Evolutionary conservation across 2,888 invertebrate species (phyloP), one percentile per base, ranked within the genome.

Genomic region (Drosophila formosana): DNA sequence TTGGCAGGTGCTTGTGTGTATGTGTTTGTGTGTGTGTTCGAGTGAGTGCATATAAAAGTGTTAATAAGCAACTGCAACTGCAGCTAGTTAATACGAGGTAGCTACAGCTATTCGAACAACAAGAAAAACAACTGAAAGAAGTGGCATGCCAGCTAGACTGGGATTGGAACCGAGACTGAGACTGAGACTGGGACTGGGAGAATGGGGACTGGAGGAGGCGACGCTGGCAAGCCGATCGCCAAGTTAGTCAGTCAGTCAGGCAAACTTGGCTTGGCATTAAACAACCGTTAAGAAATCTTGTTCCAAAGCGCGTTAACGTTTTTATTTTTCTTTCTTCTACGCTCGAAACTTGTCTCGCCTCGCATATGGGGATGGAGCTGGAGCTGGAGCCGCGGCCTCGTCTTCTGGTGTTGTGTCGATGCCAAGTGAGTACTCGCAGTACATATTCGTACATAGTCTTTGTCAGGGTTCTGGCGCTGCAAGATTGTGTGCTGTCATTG

Each of bases 241-340:
- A 77, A 77, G 73, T 80, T 73, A 79, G 80, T 80, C 78, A 80
- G 66, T 76, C 76, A 78, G 78, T 68, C 80, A 84, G 76, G 69
- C 66, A 81, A 76, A 78, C 81, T 75, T 73, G 81, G 75, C 67
- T 88, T 86, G 75, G 75, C 78, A 84, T 82, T 77, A 87, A 88
- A 90, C 73, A 81, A 89, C 89, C 89, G 90, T 90, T 90, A 90
- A 88, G 83, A 89, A 89, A 89, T 87, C 87, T 87, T 70, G 87
- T 87, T 87, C 85, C 69, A 67, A 80, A 80, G 82, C 74, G 81
- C 82, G 77, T 82, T 81, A 81, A 78, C 71, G 63, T 66, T 57
- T 71, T 65, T 57, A 18, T 18, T 69, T 58, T 46, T 47, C 51
- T 41, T 41, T 49, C 34, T 61, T 49, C 52, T 51, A 47, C 49